phyloP scores from a whole-genome alignment of 2,888 invertebrate genomes.

The Spatulosminthurus flaviceps region DNA sequence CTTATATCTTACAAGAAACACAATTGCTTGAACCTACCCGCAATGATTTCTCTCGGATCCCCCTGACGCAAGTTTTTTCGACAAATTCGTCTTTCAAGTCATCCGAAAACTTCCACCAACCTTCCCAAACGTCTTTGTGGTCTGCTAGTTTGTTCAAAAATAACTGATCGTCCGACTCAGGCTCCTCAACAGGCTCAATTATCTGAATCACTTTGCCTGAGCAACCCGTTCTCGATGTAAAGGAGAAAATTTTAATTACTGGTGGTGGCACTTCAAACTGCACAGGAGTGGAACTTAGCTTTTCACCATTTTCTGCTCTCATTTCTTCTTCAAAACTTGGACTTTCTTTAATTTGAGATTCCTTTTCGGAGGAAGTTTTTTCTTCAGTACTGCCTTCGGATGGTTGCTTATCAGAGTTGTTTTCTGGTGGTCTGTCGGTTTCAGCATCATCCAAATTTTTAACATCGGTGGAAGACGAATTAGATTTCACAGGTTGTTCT shows the following conservation, averaged over 20 bases:
- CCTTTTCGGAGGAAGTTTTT: neutral
- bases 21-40: constrained; percentile 38
- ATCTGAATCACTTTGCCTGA: constrained; percentile 52
- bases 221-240: constrained; percentile 53
- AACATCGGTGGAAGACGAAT: constrained; percentile 10
- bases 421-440: neutral
- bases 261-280: constrained; percentile 56
- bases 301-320: constrained; percentile 19
- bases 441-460: constrained; percentile 27
- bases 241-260: constrained; percentile 60
- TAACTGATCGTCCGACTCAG: constrained; percentile 56
- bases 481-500: constrained; percentile 30
- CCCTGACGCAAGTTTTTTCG: constrained; percentile 50
- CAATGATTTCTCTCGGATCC: constrained; percentile 54
- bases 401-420: neutral
- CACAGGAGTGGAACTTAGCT: neutral
- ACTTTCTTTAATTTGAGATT: neutral
- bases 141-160: constrained; percentile 50
- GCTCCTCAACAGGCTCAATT: constrained; percentile 44
- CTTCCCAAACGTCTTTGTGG: constrained; percentile 46
- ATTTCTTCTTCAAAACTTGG: constrained; percentile 2
- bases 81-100: constrained; percentile 43
- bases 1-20: neutral
- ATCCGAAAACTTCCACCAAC: constrained; percentile 49
- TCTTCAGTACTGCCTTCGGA: neutral